Base-by-base conservation (phyloP, 2,888 invertebrate genomes). In the Drosophila setosimentum region DNA sequence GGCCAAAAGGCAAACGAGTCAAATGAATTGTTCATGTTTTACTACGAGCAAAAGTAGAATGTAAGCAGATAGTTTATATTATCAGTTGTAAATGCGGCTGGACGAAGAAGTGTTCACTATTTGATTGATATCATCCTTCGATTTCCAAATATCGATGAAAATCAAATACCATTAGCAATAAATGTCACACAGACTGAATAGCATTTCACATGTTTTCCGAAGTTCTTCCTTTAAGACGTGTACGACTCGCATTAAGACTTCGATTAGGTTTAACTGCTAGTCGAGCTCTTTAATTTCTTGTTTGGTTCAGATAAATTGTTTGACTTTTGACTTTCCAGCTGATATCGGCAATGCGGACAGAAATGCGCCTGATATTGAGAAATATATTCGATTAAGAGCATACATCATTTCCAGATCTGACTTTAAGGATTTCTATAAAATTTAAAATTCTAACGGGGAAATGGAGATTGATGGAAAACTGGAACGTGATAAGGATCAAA, bases 1-100 rank as follows among this genome's bases (percentile, higher is more conserved):
- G 35, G 2, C 42, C 53, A 3, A 75, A 63, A 30, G 71, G 73
- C 3, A 78, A 76, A 49, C 73, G 74, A 21, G 35, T 49, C 21
- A 70, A 74, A 51, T 74, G 55, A 61, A 6, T 35, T 35, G 4
- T 16, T 35, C 35, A 35, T 16, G 2, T 35, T 35, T 16, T 35
- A 16, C 35, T 35, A 11, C 32, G 32, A 32, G 4, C 33, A 4
- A 11, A 33, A 13, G 33, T 33, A 13, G 0, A 33, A 33, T 33
- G 33, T 33, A 5, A 13, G 33, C 33, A 13, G 13, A 33, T 33
- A 33, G 13, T 33, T 33, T 33, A 4, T 5, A 33, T 11, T 5
- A 33, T 33, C 33, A 33, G 33, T 33, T 16, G 16, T 6, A 16
- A 35, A 35, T 35, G 16, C 16, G 37, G 37, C 18, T 37, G 7